These are phyloP conservation scores for Hydropotes inermis DNA, from an alignment of 2,113 vertebrate genomes.

Conservation along the genomic window DNA sequence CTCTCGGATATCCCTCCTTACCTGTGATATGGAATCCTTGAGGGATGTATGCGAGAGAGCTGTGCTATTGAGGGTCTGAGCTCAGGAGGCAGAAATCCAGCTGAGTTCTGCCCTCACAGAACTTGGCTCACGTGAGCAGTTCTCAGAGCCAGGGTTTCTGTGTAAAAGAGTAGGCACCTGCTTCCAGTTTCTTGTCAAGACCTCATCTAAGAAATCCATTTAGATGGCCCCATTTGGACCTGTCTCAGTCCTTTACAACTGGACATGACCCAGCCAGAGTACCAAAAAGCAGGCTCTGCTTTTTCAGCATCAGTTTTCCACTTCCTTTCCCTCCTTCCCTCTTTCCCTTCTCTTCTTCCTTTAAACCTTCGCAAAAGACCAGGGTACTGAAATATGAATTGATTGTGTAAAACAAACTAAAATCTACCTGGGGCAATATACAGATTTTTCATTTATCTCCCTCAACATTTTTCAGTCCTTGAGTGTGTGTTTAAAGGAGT, in stretches of 20 bases:
- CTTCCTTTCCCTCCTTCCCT: neutral
- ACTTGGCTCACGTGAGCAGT: neutral
- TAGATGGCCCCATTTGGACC: neutral
- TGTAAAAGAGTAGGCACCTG: neutral
- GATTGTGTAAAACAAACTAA: conserved; percentile 62
- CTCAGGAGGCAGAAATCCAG: neutral
- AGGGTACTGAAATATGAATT: conserved; percentile 57
- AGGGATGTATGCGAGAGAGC: neutral
- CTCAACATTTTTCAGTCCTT: conserved; percentile 45
- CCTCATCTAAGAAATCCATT: neutral
- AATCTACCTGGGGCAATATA: conserved; percentile 41
- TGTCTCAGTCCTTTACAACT: neutral
- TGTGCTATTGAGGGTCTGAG: neutral
- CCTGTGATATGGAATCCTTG: neutral
- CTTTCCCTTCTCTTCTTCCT: neutral
- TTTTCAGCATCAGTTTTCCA: neutral
- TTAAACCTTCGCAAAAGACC: conserved; percentile 38
- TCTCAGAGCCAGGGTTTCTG: neutral
- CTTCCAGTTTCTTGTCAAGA: neutral
- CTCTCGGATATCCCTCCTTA: neutral
- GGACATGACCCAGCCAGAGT: too few species aligned
- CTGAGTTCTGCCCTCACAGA: neutral
- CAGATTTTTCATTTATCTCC: conserved; percentile 64
- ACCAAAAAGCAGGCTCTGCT: neutral
- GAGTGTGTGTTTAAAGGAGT: conserved; percentile 39